These are phyloP conservation scores for Dryobota labecula DNA, from an alignment of 2,888 invertebrate species.

Conservation along the genomic window DNA sequence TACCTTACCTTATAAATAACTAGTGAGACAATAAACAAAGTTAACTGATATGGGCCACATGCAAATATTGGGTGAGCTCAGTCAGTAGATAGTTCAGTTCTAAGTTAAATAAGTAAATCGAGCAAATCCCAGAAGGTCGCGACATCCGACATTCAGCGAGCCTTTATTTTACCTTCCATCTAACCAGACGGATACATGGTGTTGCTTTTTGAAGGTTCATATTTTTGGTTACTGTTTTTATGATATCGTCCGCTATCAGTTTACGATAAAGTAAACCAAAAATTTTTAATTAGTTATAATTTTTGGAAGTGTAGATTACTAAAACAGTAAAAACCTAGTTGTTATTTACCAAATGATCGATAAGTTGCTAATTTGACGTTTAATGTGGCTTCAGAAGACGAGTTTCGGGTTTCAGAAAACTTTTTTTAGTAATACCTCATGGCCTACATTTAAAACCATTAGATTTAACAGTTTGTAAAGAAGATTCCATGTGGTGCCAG, in stretches of 20 bases:
- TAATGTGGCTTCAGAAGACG: neutral
- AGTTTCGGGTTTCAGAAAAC: neutral
- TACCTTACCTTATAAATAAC: slow-evolving; percentile 42
- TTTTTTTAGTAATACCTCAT: neutral
- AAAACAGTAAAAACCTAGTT: neutral
- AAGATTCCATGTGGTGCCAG: too few relatives aligned
- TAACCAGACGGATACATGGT: slow-evolving; percentile 76
- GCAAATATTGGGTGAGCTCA: slow-evolving; percentile 82
- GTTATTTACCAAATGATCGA: neutral
- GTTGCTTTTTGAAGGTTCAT: slow-evolving; percentile 48
- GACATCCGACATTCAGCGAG: slow-evolving; percentile 85
- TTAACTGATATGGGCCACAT: slow-evolving; percentile 65
- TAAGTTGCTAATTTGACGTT: neutral
- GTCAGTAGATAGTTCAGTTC: slow-evolving; percentile 82
- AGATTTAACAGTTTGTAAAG: too few relatives aligned
- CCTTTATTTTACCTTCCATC: slow-evolving; percentile 86
- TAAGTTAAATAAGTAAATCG: slow-evolving; percentile 85
- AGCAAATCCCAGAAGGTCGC: slow-evolving; percentile 86
- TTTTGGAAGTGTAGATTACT: neutral
- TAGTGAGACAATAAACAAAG: slow-evolving; percentile 54
- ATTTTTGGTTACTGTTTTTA: neutral
- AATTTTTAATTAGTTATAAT: neutral
- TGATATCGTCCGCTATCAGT: neutral
- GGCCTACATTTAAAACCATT: too few relatives aligned
- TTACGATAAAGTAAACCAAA: too few relatives aligned